Percentiles rank a stretch among this genome's conserved stretches.
These are phyloP conservation scores for Actenoides hombroni DNA, from an alignment of 2,113 vertebrate genomes.

Conservation along the genomic window DNA sequence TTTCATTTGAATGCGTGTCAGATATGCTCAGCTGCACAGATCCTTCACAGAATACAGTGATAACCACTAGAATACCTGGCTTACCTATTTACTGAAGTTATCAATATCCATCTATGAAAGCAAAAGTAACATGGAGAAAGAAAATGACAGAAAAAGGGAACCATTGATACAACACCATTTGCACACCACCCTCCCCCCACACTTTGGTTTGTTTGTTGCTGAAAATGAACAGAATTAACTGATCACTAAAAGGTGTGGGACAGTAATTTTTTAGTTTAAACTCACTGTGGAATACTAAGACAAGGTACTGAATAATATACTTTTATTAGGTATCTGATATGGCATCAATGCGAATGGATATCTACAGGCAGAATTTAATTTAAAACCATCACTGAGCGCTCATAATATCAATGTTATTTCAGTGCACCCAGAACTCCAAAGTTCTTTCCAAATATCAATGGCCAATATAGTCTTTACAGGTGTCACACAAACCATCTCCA, in stretches of 20 bases:
- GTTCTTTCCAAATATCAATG: neutral
- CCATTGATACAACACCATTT: neutral
- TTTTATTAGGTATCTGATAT: neutral
- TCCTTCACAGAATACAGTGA: neutral
- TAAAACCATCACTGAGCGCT: neutral
- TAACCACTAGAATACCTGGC: neutral
- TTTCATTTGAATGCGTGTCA: neutral
- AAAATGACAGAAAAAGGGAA: neutral
- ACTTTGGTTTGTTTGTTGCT: neutral
- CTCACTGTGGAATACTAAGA: neutral
- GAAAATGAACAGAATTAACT: neutral
- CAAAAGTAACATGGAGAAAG: neutral
- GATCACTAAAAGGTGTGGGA: neutral
- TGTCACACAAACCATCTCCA: neutral
- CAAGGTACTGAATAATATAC: neutral
- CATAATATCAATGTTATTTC: neutral
- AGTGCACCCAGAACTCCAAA: neutral
- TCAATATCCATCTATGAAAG: neutral
- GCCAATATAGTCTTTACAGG: neutral
- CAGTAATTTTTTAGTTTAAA: neutral
- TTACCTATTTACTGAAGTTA: neutral
- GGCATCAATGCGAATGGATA: neutral
- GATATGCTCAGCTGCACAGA: neutral
- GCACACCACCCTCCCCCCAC: accelerated
- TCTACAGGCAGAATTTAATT: neutral